Conservation (phyloP, 2,113 vertebrate species). For the Saimiri boliviensis region DNA sequence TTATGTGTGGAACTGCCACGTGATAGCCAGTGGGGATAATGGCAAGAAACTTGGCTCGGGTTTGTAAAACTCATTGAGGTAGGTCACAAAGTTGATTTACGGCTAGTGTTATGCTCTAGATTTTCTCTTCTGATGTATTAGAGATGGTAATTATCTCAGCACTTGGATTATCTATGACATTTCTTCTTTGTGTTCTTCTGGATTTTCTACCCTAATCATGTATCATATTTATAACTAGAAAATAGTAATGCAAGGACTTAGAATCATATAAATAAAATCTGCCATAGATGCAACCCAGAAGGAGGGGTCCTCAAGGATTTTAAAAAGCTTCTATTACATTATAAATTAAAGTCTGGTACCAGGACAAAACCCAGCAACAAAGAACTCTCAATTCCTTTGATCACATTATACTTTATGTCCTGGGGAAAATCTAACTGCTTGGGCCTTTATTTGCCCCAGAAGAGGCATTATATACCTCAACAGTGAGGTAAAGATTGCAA, state of each 20-base stretch:
- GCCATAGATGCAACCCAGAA: not conserved
- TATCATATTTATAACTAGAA: not conserved
- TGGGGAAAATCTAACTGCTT: not conserved
- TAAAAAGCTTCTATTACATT: not conserved
- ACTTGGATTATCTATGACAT: conserved; percentile 4
- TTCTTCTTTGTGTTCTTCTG: conserved; percentile 15
- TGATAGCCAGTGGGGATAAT: not conserved
- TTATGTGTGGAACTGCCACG: not conserved
- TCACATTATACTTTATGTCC: not conserved
- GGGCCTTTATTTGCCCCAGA: not conserved
- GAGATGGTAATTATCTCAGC: not conserved
- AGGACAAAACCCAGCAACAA: not conserved
- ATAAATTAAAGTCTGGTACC: not conserved
- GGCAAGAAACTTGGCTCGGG: not conserved
- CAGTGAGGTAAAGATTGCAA: not conserved
- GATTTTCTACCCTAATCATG: not conserved
- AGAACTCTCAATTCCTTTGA: not conserved
- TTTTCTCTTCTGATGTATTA: not conserved
- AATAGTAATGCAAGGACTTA: not conserved
- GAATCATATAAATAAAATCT: not conserved
- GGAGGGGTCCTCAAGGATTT: not conserved
- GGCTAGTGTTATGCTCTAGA: not conserved
- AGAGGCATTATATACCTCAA: not conserved
- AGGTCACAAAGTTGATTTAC: not conserved
- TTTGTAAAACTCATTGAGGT: not conserved